Evolutionary conservation across 2,888 invertebrate genomes (phyloP), one percentile per base, ranked within the genome.

Genomic region (Melitaea athalia): DNA sequence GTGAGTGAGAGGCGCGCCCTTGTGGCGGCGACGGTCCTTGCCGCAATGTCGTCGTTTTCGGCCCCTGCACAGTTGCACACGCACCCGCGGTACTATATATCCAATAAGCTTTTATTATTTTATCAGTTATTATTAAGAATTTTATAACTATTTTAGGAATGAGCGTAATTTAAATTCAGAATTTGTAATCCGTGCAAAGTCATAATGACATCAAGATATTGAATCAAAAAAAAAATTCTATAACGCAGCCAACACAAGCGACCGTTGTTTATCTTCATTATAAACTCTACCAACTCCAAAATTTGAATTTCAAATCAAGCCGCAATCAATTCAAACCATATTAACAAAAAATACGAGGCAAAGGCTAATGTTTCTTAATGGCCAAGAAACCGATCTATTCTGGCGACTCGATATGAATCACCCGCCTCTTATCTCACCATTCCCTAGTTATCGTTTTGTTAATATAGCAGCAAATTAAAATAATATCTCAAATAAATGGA

Each of bases 1-100:
- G 82, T 82, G 83, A 87, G 92, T 91, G 91, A 92, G 89, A 90
- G 92, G 92, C 73, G 81, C 87, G 91, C 91, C 91, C 91, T 92
- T 91, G 91, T 82, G 72, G 63, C 64, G 53, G 66, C 77, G 79
- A 84, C 84, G 82, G 85, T 87, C 87, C 83, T 81, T 75, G 78
- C 76, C 72, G 75, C 86, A 87, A 88, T 85, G 85, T 86, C 85
- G 84, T 81, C 81, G 83, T 84, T 83, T 83, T 85, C 83, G 85
- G 84, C 81, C 83, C 81, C 80, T 67, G 81, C 74, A 79, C 77
- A 72, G 76, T 80, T 67, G 81, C 74, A 79, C 77, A 72, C 76
- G 75, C 85, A 84, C 86, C 85, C 80, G 79, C 74, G 77, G 78
- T 74, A 77, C 76, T 73, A 88, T 85, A 89, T 89, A 89, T 85